These are phyloP conservation scores for Yponomeuta evonymella DNA, from an alignment of 2,888 invertebrate species.

Conservation along the genomic window DNA sequence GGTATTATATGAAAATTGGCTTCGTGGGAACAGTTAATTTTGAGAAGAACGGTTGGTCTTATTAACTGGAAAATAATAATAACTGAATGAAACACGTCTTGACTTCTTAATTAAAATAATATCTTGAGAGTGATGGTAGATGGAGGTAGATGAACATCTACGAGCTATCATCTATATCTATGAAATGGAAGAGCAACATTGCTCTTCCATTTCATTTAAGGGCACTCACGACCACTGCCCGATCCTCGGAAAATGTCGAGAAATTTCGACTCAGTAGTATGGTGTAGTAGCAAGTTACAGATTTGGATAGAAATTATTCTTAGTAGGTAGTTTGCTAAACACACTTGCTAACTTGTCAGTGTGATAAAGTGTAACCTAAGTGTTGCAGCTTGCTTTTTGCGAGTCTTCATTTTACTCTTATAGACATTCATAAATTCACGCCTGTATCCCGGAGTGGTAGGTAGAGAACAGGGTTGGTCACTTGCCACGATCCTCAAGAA, in stretches of 20 bases:
- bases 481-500: too few relatives aligned
- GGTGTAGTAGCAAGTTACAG: too few relatives aligned
- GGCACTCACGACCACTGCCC: slow-evolving; percentile 35
- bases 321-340: background rate
- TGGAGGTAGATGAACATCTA: slow-evolving; percentile 24
- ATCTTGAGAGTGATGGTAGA: slow-evolving; percentile 48
- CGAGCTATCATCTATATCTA: too few relatives aligned
- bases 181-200: slow-evolving; percentile 25
- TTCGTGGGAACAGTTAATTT: background rate
- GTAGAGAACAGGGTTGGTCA: too few relatives aligned
- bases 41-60: slow-evolving; percentile 9
- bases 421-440: too few relatives aligned
- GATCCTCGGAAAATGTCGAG: slow-evolving; percentile 8
- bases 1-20: slow-evolving; percentile 5
- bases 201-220: slow-evolving; percentile 58
- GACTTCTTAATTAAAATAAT: slow-evolving; percentile 60
- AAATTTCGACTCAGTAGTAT: too few relatives aligned
- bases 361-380: too few relatives aligned
- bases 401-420: too few relatives aligned
- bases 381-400: too few relatives aligned
- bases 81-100: slow-evolving; percentile 39
- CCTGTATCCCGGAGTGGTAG: too few relatives aligned
- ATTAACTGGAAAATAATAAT: slow-evolving; percentile 34
- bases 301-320: background rate
- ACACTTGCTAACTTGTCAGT: slow-evolving; percentile 2